phyloP scores from a whole-genome alignment of 1,140 invertebrate species.

The Ooceraea biroi region DNA sequence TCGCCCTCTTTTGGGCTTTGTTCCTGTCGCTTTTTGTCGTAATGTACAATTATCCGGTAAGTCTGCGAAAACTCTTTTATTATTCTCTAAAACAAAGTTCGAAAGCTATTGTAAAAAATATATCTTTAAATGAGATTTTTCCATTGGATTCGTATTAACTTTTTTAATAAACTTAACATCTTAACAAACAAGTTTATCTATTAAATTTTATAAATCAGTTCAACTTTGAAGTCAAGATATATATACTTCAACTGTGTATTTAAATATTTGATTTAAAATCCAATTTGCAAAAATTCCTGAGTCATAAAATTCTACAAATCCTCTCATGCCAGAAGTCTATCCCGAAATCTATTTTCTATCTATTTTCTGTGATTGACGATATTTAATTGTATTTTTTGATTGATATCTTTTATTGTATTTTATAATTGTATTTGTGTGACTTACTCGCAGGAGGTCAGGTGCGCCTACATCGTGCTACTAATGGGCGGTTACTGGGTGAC shows the following conservation, averaged over 20 bases:
- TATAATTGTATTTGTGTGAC: not conserved
- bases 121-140: not conserved
- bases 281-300: no score
- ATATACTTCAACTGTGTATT: no score
- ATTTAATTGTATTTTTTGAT: not conserved
- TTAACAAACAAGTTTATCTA: no score
- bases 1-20: conserved; percentile 87
- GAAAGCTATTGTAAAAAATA: not conserved
- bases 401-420: not conserved
- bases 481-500: conserved; percentile 95
- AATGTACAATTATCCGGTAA: conserved; percentile 84
- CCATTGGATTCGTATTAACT: no score
- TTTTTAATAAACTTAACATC: no score
- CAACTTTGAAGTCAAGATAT: no score
- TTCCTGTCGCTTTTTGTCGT: conserved; percentile 87
- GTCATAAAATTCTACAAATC: no score
- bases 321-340: no score
- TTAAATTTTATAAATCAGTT: no score
- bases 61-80: not conserved
- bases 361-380: not conserved
- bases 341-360: no score
- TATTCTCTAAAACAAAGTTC: not conserved
- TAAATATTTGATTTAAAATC: no score
- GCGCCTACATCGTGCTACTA: conserved; percentile 92
- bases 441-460: conserved; percentile 88